These are phyloP conservation scores for Aramus guarauna DNA, from an alignment of 2,113 vertebrate genomes.

Conservation along the genomic window DNA sequence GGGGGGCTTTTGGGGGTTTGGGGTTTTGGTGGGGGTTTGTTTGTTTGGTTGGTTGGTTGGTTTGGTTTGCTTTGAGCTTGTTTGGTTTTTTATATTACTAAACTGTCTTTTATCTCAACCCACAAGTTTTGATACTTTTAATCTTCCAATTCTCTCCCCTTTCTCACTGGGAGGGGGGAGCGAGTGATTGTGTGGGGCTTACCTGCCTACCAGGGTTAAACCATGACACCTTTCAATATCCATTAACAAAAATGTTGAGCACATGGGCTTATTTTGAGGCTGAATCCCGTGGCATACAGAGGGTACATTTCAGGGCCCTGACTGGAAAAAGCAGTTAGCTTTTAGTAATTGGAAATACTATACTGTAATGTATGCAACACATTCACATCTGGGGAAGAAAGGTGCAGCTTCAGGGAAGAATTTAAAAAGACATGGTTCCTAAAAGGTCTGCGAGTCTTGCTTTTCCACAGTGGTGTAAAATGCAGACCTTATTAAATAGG, in stretches of 20 bases:
- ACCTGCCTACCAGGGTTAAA: not conserved
- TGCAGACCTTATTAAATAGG: not conserved
- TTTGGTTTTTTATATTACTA: not conserved
- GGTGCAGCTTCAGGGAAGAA: not conserved
- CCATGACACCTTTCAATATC: not conserved
- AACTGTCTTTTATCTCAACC: not conserved
- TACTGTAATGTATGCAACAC: not conserved
- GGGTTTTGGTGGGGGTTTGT: too few relatives aligned
- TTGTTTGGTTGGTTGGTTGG: too few relatives aligned
- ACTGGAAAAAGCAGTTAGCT: not conserved
- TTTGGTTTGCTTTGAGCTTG: not conserved
- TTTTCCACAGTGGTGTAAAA: not conserved
- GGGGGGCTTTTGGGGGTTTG: not conserved
- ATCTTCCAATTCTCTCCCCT: not conserved
- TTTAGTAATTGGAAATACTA: not conserved
- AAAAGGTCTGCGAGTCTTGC: not conserved
- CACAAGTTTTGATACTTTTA: not conserved
- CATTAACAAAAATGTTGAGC: not conserved
- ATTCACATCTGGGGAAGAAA: not conserved
- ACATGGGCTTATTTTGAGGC: not conserved
- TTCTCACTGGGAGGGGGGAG: not conserved
- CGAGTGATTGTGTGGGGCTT: fast-evolving
- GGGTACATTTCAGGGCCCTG: not conserved
- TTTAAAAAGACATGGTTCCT: not conserved
- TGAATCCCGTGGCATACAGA: not conserved